Evolutionary conservation across 2,888 invertebrate genomes (phyloP), one percentile per base, ranked within the genome.

Genomic region (Emesis russula): DNA sequence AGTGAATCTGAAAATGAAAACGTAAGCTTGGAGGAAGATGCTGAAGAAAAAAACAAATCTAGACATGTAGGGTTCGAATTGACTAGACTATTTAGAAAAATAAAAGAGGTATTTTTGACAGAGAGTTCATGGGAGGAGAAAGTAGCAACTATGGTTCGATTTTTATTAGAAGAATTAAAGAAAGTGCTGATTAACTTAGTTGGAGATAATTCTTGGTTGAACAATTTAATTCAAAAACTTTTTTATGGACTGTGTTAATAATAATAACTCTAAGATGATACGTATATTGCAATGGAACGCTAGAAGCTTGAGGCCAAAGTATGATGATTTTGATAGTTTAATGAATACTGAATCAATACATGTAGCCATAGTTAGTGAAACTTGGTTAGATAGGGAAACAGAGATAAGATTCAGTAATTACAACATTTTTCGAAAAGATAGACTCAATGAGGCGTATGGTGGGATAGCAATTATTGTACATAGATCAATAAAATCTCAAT

Each of bases 361-460:
- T n/a, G 13, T 71, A 71, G 71, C 33, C 6, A 25, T 71, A 5
- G 71, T 71, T 15, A 71, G 71, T n/a, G 36, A 71, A 33, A 71
- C 71, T 36, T 36, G 71, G 71, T 36, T 36, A 36, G 71, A 33
- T 11, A 15, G 71, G 33, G 71, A 71, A 38, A 71, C 38, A n/a
- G 71, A 71, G 11, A n/a, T 71, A 36, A 71, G 38, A n/a, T 33
- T 33, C 5, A 71, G 38, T 13, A 38, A n/a, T 36, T 71, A 71
- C n/a, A 71, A 71, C 11, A 13, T 71, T 9, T 71, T 25, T 31
- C 9, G 71, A 36, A 36, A 38, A 36, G 71, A 63, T 63, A 18
- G 63, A 25, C 63, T 25, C 7, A 18, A 25, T 25, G 63, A 63
- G 9, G 18, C 63, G 11, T 63, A 66, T 66, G 66, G 31, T 66